Evolutionary conservation across 2,888 invertebrate genomes (phyloP).

Genomic region (Automeris io): DNA sequence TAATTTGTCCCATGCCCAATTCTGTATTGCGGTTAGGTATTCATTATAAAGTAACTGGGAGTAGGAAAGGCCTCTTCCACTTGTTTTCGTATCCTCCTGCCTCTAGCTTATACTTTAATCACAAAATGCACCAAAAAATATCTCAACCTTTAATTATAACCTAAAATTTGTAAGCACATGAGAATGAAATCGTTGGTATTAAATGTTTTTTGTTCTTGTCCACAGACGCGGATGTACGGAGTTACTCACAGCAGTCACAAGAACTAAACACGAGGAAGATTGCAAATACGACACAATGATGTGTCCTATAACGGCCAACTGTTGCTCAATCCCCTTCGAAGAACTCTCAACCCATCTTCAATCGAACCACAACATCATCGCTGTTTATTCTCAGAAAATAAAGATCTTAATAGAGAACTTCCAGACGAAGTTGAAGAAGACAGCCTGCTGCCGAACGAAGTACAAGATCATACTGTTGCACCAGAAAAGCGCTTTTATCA

Average conservation of each 20-base stretch:
- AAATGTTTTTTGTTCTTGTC: slow-evolving; percentile 24
- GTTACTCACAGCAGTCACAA: slow-evolving; percentile 50
- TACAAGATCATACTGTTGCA: slow-evolving; percentile 66
- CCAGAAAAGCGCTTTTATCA: slow-evolving; percentile 68
- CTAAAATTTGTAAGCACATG: too few relatives aligned
- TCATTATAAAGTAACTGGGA: too few relatives aligned
- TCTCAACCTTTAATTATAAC: too few relatives aligned
- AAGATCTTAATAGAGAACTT: slow-evolving; percentile 71
- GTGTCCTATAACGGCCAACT: slow-evolving; percentile 65
- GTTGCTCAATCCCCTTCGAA: slow-evolving; percentile 61
- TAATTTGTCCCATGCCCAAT: too few relatives aligned
- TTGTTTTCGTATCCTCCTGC: too few relatives aligned
- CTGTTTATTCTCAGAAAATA: slow-evolving; percentile 69
- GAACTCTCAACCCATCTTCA: slow-evolving; percentile 62
- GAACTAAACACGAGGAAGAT: slow-evolving; percentile 64
- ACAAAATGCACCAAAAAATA: too few relatives aligned
- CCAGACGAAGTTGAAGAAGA: slow-evolving; percentile 66
- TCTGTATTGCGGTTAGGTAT: too few relatives aligned
- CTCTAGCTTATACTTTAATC: too few relatives aligned
- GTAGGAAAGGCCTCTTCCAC: too few relatives aligned
- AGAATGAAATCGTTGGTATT: too few relatives aligned
- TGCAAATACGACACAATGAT: slow-evolving; percentile 67
- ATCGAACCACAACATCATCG: slow-evolving; percentile 59
- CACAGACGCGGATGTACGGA: slow-evolving; percentile 69
- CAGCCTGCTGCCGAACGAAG: slow-evolving; percentile 67